Conservation (phyloP, 2,888 invertebrate genomes). For the Enoplolaimus lenunculus region DNA sequence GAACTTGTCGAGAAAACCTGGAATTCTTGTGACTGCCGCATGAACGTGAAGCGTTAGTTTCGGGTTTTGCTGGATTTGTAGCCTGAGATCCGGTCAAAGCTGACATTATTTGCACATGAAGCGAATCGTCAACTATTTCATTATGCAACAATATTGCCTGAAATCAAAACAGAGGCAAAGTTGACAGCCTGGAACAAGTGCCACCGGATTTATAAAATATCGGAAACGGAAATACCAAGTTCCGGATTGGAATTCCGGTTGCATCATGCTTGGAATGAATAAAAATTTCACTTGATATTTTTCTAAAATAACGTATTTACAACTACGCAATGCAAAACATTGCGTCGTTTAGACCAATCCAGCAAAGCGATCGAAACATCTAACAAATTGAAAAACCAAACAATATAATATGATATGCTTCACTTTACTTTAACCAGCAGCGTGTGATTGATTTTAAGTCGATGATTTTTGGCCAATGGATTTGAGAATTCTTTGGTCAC, state of each 20-base stretch:
- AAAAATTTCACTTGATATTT: too few relatives aligned
- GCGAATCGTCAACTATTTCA: constrained; percentile 55
- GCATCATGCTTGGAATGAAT: too few relatives aligned
- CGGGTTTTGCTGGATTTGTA: constrained; percentile 18
- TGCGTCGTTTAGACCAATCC: too few relatives aligned
- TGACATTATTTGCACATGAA: constrained; percentile 27
- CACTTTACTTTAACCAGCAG: constrained; percentile 49
- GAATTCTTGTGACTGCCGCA: background rate
- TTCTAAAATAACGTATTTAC: too few relatives aligned
- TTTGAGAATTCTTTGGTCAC: constrained; percentile 56
- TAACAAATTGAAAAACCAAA: too few relatives aligned
- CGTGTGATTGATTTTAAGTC: constrained; percentile 63
- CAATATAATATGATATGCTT: too few relatives aligned
- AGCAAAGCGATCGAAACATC: background rate
- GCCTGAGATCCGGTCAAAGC: constrained; percentile 11
- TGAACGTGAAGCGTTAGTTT: background rate
- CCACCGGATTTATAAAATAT: too few relatives aligned
- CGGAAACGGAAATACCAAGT: too few relatives aligned
- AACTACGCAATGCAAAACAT: too few relatives aligned
- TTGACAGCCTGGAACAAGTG: too few relatives aligned
- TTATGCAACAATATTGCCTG: constrained; percentile 61
- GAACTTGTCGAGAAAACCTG: background rate
- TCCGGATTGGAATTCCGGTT: too few relatives aligned
- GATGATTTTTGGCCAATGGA: constrained; percentile 53
- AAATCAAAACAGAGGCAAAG: too few relatives aligned